Evolutionary conservation across 2,113 vertebrate species (phyloP).

Genomic region (Girardinichthys multiradiatus): DNA sequence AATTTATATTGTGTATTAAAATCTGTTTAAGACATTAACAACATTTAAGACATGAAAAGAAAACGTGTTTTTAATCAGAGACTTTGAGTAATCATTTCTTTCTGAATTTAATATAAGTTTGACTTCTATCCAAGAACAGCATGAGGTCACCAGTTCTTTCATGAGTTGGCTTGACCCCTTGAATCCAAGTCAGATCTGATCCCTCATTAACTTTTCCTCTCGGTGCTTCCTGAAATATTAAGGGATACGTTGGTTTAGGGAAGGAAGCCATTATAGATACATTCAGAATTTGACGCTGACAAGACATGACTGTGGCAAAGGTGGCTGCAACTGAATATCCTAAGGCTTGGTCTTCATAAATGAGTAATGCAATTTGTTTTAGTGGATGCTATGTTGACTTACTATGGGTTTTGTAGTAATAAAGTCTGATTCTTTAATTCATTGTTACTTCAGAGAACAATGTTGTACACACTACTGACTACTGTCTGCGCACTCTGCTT

Average conservation of each 20-base stretch:
- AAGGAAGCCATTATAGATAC: conserved; percentile 22
- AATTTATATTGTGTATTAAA: not conserved
- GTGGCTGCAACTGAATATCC: conserved; percentile 7
- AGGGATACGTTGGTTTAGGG: conserved; percentile 1
- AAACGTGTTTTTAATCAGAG: too few relatives aligned
- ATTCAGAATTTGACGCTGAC: conserved; percentile 5
- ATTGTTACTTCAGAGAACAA: not conserved
- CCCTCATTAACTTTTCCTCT: conserved; percentile 18
- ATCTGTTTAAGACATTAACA: not conserved
- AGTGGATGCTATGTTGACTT: not conserved
- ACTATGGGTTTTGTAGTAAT: not conserved
- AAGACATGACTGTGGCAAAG: not conserved
- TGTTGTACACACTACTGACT: too few relatives aligned
- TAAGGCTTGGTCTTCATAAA: not conserved
- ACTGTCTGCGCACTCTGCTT: not conserved
- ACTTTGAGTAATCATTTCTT: too few relatives aligned
- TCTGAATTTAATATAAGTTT: not conserved
- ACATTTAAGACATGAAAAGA: too few relatives aligned
- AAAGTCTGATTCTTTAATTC: not conserved
- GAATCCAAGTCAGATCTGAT: conserved; percentile 16
- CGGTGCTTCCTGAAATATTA: conserved; percentile 23
- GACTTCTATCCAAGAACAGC: not conserved
- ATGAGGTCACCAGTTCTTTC: not conserved
- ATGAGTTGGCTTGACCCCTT: not conserved
- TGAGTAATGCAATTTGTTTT: not conserved